Evolutionary conservation across 2,888 invertebrate species (phyloP), one percentile per base, ranked within the genome.

Genomic region (Pyrrhia umbra): DNA sequence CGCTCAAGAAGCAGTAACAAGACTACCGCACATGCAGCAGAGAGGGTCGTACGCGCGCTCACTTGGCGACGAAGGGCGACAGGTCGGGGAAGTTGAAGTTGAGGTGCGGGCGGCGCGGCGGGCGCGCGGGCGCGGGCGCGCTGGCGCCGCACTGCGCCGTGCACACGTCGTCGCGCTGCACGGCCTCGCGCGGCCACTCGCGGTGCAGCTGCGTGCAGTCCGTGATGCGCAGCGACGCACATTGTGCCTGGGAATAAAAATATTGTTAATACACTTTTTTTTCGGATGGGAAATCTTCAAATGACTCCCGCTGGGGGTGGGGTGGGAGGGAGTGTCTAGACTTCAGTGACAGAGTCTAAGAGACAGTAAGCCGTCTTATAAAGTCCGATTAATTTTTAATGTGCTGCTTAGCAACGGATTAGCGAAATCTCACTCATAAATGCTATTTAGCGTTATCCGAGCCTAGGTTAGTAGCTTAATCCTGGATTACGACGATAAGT

Each of bases 101-200:
- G 56, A 95, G 86, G 3, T 91, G 75, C 2, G 92, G 95, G 13
- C 96, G 90, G 47, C 95, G 83, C 0, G 95, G 92, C n/a, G 71
- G 55, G 6, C 51, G 49, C 67, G 68, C 61, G 30, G 54, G 61
- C 13, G 74, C 6, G 93, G 85, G 80, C 42, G 88, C 57, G 93
- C 90, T 95, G 82, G 97, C 97, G 42, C 98, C 97, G 88, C 98
- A 98, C 91, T 98, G 98, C 2, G 98, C 97, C 16, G 97, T 97
- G 92, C 98, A 98, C 13, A 98, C 98, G 87, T 98, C 98, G 85
- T 98, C 98, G 2, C 97, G 95, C 20, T 97, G 90, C 42, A 98
- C 97, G 0, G 97, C 97, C 27, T 98, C 98, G 58, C 97, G 96
- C 55, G 97, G 97, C 95, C 98, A 98, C 90, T 98, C 98, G 66